phyloP scores from a whole-genome alignment of 92 coral and sea anemone species.

The Galaxea fascicularis region DNA sequence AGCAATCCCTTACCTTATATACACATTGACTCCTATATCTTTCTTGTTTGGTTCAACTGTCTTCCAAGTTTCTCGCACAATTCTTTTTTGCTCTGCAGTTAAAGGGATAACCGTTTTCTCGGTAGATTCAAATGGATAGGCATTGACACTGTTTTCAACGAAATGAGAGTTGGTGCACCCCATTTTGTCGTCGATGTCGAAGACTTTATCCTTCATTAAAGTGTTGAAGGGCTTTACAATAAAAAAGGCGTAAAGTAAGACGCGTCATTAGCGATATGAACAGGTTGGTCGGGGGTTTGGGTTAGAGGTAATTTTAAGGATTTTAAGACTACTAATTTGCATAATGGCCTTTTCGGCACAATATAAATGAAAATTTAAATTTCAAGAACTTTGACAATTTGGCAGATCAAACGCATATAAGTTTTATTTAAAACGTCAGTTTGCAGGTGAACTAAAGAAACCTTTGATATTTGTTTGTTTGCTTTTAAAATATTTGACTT shows the following conservation, averaged over 20 bases:
- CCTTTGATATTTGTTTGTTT: no score
- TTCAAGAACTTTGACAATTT: no score
- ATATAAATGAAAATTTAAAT: no score
- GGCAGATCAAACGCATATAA: no score
- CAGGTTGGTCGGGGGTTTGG: not conserved
- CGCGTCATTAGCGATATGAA: not conserved
- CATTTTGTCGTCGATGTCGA: conserved; percentile 8
- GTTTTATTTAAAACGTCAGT: no score
- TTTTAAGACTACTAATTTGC: not conserved
- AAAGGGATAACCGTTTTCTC: conserved; percentile 36
- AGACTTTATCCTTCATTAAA: not conserved
- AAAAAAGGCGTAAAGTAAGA: not conserved
- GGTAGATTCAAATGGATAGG: conserved; percentile 17
- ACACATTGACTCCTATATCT: conserved; percentile 45
- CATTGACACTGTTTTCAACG: not conserved
- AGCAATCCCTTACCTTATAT: conserved; percentile 13
- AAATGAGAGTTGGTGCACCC: conserved; percentile 34
- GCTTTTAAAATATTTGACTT: no score
- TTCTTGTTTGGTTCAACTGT: conserved; percentile 39
- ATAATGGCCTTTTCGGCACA: no score
- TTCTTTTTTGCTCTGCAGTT: conserved; percentile 31
- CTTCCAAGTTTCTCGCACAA: conserved; percentile 38
- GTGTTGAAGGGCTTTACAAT: conserved; percentile 8
- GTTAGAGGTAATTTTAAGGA: not conserved
- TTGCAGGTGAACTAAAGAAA: no score